Conservation (phyloP, 2,113 vertebrate genomes). For the Nothobranchius kuhntae region DNA sequence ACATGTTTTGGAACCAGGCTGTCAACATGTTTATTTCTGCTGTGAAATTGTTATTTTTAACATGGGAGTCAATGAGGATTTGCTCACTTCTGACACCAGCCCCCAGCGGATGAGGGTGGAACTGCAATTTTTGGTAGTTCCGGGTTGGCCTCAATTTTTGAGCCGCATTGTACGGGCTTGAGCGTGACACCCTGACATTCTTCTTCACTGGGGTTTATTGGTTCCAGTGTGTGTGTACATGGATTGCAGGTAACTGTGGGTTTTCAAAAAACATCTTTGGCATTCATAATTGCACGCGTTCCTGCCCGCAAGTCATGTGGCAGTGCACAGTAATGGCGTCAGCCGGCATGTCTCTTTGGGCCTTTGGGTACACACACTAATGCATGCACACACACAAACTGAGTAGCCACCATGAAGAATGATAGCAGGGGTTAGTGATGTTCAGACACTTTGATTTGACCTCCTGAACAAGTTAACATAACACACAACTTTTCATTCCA, state of each 20-base stretch:
- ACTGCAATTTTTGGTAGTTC: no score
- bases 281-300: constrained; percentile 80
- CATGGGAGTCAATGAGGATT: no score
- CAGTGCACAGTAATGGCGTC: constrained; percentile 30
- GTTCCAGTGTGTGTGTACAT: constrained; percentile 4
- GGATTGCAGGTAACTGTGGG: constrained; percentile 3
- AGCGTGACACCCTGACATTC: constrained; percentile 70
- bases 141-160: no score
- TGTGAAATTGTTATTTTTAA: no score
- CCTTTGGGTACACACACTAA: no score
- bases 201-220: constrained; percentile 71
- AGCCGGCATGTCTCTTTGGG: constrained; percentile 41
- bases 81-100: no score
- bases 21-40: no score
- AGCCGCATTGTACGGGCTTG: not conserved
- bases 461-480: no score
- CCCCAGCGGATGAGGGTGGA: no score
- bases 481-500: no score
- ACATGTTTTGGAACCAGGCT: no score
- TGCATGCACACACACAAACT: not conserved
- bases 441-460: constrained; percentile 12
- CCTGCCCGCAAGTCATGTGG: constrained; percentile 75
- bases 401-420: constrained; percentile 5
- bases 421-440: constrained; percentile 11
- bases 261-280: constrained; percentile 81